Conservation (phyloP, 2,797 vertebrate species). For the Scyliorhinus canicula region DNA sequence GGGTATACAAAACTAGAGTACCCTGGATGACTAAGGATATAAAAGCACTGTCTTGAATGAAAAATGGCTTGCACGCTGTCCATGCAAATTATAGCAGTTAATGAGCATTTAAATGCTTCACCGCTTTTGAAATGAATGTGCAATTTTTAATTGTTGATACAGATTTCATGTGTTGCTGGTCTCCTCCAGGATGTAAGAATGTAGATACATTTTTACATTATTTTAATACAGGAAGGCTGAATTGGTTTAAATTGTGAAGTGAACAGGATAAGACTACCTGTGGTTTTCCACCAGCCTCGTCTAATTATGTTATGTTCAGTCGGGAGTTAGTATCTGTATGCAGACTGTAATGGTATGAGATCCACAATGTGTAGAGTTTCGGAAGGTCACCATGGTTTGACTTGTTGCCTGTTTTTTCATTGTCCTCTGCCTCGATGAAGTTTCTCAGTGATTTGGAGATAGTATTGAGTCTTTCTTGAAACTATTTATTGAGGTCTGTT, state of each 20-base stretch:
- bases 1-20: too few relatives aligned
- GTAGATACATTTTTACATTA: neutral
- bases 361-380: too few relatives aligned
- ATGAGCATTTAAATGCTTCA: constrained; percentile 1
- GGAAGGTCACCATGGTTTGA: too few relatives aligned
- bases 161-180: neutral
- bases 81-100: neutral
- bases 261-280: neutral
- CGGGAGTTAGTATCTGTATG: neutral
- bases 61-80: neutral
- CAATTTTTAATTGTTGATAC: neutral
- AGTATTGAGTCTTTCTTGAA: too few relatives aligned
- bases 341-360: neutral
- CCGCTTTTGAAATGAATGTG: neutral
- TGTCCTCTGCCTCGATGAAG: too few relatives aligned
- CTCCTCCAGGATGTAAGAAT: neutral
- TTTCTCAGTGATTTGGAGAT: too few relatives aligned
- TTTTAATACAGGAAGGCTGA: neutral
- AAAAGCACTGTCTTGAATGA: neutral
- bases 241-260: neutral
- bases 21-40: too few relatives aligned
- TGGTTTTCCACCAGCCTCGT: neutral
- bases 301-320: neutral
- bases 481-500: too few relatives aligned
- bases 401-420: too few relatives aligned